Evolutionary conservation across 2,888 invertebrate genomes (phyloP).

Genomic region (Gastrophysa polygoni): DNA sequence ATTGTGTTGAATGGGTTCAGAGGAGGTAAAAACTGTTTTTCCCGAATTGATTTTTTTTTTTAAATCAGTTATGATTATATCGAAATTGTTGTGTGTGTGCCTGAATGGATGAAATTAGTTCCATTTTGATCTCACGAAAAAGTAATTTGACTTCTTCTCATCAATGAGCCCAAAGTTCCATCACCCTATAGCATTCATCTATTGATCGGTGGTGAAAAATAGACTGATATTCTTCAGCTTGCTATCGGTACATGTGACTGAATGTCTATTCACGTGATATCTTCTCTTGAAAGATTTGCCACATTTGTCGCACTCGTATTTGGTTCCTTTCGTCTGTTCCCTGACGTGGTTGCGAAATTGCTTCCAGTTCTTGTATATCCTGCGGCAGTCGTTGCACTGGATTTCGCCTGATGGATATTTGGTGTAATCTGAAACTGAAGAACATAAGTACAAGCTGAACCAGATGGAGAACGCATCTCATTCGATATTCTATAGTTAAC

Average conservation of each 20-base stretch:
- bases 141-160: too few species aligned
- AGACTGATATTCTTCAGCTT: background rate
- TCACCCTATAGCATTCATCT: background rate
- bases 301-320: conserved; percentile 34
- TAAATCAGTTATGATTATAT: too few species aligned
- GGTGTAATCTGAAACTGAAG: background rate
- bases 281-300: conserved; percentile 67
- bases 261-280: conserved; percentile 73
- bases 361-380: conserved; percentile 24
- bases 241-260: background rate
- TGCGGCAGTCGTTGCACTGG: conserved; percentile 18
- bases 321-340: conserved; percentile 21
- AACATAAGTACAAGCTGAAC: too few species aligned
- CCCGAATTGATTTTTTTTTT: too few species aligned
- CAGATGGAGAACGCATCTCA: too few species aligned
- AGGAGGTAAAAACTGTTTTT: too few species aligned
- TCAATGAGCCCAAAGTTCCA: too few species aligned
- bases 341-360: conserved; percentile 25
- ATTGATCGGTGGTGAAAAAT: background rate
- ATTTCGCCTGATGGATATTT: conserved; percentile 1
- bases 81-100: too few species aligned
- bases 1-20: too few species aligned
- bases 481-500: too few species aligned
- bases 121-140: too few species aligned
- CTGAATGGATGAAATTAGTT: too few species aligned